These are phyloP conservation scores for Drosophila neotestacea DNA, from an alignment of 2,888 invertebrate genomes.

Conservation along the genomic window DNA sequence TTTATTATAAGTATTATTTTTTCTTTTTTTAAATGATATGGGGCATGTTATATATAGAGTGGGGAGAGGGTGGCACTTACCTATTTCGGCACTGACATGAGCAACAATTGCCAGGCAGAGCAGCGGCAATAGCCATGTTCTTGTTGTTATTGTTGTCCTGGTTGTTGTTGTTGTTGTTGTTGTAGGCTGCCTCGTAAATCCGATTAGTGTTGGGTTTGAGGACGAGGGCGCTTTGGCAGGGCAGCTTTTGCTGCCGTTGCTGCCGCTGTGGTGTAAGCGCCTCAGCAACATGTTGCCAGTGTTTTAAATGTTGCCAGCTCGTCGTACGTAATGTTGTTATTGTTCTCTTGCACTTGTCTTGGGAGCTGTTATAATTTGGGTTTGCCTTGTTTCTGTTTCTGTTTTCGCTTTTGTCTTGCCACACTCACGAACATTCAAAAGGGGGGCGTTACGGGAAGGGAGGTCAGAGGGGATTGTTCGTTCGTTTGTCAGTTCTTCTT, in stretches of 20 bases:
- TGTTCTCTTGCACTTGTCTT: slow-evolving; percentile 33
- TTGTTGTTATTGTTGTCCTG: slow-evolving; percentile 46
- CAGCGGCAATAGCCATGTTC: slow-evolving; percentile 69
- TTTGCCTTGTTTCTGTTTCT: slow-evolving; percentile 31
- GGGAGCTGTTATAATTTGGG: slow-evolving; percentile 42
- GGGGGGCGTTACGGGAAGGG: slow-evolving; percentile 10
- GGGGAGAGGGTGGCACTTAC: slow-evolving; percentile 63
- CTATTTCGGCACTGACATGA: slow-evolving; percentile 75
- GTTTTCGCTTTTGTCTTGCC: slow-evolving; percentile 20
- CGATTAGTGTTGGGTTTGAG: slow-evolving; percentile 70
- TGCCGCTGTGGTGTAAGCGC: slow-evolving; percentile 56
- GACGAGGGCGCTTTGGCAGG: slow-evolving; percentile 23
- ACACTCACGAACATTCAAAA: slow-evolving; percentile 57
- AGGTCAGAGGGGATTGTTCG: slow-evolving; percentile 9
- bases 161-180: slow-evolving; percentile 43
- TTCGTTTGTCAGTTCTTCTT: slow-evolving; percentile 38
- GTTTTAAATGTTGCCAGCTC: slow-evolving; percentile 50
- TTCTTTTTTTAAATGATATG: slow-evolving; percentile 20
- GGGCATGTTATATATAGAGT: neutral
- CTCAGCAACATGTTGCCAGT: slow-evolving; percentile 69
- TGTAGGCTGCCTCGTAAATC: slow-evolving; percentile 67
- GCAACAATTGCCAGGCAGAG: slow-evolving; percentile 78
- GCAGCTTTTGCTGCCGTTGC: slow-evolving; percentile 34
- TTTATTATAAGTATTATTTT: slow-evolving; percentile 29
- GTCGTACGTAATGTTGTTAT: slow-evolving; percentile 59